Evolutionary conservation across 2,797 vertebrate genomes (phyloP), one percentile per base, ranked within the genome.

Genomic region (Karalla daura): DNA sequence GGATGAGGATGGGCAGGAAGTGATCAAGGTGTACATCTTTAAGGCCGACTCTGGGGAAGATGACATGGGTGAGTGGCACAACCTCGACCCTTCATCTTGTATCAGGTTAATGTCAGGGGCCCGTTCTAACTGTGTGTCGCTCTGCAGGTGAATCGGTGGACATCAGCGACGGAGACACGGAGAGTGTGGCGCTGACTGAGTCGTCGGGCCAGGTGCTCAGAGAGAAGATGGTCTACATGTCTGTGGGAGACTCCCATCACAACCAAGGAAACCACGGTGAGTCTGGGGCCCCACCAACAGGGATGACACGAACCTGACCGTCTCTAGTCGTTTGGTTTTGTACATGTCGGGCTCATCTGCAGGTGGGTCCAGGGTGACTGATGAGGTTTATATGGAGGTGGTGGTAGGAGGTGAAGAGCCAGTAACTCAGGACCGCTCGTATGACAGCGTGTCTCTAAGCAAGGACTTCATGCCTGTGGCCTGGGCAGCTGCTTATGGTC

Each of bases 11-110:
- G 96, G 96, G 58, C 94, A 97, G 90, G 98, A 99, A 92, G 97
- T 99, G 86, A 99, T 99, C 84, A 99, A 99, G 85, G 98, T 99
- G 78, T 99, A 99, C 92, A 99, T 99, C 93, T 98, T 99, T 91
- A 99, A 99, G 92, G 97, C 98, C 36, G 98, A 99, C 81, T 96
- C 96, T 23, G 97, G 96, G 66, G 97, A 99, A 80, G 97, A 98
- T 73, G 97, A 98, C 84, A 95, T 98, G 89, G 98, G 97, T 96
- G 88, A 95, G 95, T 76, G 23, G 43, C 61, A 33, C n/a, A n/a
- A n/a, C n/a, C n/a, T n/a, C n/a, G n/a, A n/a, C n/a, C n/a, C n/a
- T n/a, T n/a, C n/a, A n/a, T n/a, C n/a, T n/a, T n/a, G n/a, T n/a
- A n/a, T n/a, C n/a, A n/a, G n/a, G n/a, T n/a, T n/a, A n/a, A n/a